phyloP scores from a whole-genome alignment of 2,797 vertebrate genomes.

The Tympanoctomys barrerae region DNA sequence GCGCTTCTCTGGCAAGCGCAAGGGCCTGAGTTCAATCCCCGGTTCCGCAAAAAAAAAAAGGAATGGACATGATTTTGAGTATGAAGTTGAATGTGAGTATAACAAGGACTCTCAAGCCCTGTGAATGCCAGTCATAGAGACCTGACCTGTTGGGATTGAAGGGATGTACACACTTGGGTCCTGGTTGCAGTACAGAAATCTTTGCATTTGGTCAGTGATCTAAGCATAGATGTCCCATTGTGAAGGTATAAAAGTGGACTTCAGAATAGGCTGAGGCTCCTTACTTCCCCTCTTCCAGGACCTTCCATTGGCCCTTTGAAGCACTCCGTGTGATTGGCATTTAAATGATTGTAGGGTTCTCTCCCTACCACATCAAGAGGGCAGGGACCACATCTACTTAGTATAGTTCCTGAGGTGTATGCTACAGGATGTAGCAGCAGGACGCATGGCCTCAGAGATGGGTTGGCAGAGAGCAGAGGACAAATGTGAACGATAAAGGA shows the following conservation, averaged over 20 bases:
- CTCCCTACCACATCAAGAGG: neutral
- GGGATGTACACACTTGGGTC: neutral
- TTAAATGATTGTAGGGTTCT: neutral
- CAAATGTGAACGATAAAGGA: neutral
- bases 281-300: neutral
- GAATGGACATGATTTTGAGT: neutral
- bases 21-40: too few species aligned
- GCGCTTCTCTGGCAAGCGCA: too few species aligned
- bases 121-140: neutral
- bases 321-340: neutral
- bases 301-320: neutral
- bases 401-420: neutral
- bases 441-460: neutral
- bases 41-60: too few species aligned
- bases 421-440: neutral
- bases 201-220: neutral
- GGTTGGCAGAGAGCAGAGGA: neutral
- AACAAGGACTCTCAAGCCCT: neutral
- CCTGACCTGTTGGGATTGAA: neutral
- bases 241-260: neutral
- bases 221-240: neutral
- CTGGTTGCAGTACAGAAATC: conserved; percentile 5
- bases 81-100: neutral
- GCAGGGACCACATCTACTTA: neutral
- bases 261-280: neutral